phyloP scores from a whole-genome alignment of 2,797 vertebrate species.

The Serranus cabrilla region DNA sequence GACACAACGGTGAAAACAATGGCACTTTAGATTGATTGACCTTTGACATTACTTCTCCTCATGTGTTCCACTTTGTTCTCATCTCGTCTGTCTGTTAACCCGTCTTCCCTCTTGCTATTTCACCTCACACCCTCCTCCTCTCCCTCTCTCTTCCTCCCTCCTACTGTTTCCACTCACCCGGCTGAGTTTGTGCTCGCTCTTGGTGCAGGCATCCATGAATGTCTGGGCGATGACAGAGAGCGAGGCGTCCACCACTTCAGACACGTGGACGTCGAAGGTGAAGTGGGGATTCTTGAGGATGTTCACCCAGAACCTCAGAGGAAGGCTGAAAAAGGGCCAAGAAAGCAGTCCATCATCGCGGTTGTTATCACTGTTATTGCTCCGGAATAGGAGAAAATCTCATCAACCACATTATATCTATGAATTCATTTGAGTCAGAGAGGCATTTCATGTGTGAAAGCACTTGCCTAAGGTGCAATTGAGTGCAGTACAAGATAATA shows the following conservation, averaged over 20 bases:
- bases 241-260: slow-evolving; percentile 97
- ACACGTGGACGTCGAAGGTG: slow-evolving; percentile 97
- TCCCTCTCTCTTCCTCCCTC: not conserved
- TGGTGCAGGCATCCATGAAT: slow-evolving; percentile 99
- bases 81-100: slow-evolving; percentile 22
- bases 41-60: slow-evolving; percentile 22
- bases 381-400: slow-evolving; percentile 22
- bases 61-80: slow-evolving; percentile 20
- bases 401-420: slow-evolving; percentile 40
- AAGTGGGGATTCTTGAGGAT: slow-evolving; percentile 99
- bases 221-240: slow-evolving; percentile 99
- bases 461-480: slow-evolving; percentile 62
- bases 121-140: not conserved
- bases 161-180: slow-evolving; percentile 85
- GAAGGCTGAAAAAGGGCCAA: slow-evolving; percentile 86
- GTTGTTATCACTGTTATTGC: slow-evolving; percentile 34
- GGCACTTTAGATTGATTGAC: slow-evolving; percentile 36
- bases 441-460: slow-evolving; percentile 56
- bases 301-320: slow-evolving; percentile 98
- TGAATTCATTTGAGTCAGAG: slow-evolving; percentile 47
- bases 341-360: slow-evolving; percentile 8
- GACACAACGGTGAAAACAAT: slow-evolving; percentile 18
- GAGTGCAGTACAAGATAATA: slow-evolving; percentile 62
- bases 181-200: slow-evolving; percentile 99
- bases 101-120: slow-evolving; percentile 22